Conservation (phyloP, 2,888 invertebrate species). For the Mellilla xanthometata region DNA sequence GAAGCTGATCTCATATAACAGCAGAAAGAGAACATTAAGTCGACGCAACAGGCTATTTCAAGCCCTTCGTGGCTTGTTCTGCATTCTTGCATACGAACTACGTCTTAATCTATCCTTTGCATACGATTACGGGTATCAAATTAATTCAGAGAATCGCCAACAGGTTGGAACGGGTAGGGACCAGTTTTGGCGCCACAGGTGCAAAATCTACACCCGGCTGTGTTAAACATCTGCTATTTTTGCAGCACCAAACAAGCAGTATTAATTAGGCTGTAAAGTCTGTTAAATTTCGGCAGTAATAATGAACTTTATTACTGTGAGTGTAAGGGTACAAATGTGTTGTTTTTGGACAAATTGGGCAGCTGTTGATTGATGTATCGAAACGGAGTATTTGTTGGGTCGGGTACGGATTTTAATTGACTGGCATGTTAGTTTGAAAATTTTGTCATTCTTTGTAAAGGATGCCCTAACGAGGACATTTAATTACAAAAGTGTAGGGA, state of each 20-base stretch:
- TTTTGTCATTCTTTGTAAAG: constrained; percentile 10
- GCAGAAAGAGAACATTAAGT: constrained; percentile 8
- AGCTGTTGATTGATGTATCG: constrained; percentile 18
- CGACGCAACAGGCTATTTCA: constrained; percentile 16
- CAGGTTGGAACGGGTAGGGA: constrained; percentile 23
- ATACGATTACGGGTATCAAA: constrained; percentile 21
- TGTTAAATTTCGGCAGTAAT: background rate
- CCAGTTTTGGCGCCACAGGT: constrained; percentile 29
- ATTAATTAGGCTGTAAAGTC: constrained; percentile 22
- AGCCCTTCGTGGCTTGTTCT: constrained; percentile 8
- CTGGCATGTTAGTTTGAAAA: constrained; percentile 7
- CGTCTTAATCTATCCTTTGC: constrained; percentile 9
- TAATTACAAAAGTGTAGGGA: constrained; percentile 6
- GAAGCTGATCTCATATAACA: constrained; percentile 24
- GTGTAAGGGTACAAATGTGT: constrained; percentile 1
- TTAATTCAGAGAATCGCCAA: constrained; percentile 21
- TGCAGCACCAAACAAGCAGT: constrained; percentile 11
- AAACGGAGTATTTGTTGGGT: background rate
- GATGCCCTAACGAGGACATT: constrained; percentile 8
- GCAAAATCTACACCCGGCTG: constrained; percentile 28
- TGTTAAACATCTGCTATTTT: constrained; percentile 28
- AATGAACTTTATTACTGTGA: background rate
- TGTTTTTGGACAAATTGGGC: constrained; percentile 8
- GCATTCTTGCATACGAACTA: constrained; percentile 11
- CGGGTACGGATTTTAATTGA: constrained; percentile 8